These are phyloP conservation scores for Scaptomyza flava DNA, from an alignment of 2,888 invertebrate genomes.

Conservation along the genomic window DNA sequence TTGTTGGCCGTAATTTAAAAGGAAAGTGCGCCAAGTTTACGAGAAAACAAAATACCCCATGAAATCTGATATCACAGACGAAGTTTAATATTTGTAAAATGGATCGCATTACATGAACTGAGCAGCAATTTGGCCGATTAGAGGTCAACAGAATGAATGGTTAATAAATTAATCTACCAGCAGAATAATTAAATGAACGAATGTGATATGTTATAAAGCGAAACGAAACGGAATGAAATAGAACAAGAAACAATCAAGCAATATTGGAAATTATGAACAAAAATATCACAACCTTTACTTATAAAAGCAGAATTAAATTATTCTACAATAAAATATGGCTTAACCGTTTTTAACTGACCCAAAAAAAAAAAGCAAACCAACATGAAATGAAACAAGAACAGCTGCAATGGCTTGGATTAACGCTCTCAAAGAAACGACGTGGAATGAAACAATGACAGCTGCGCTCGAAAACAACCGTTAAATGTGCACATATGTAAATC, in stretches of 20 bases:
- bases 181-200: slow-evolving; percentile 19
- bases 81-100: slow-evolving; percentile 43
- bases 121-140: slow-evolving; percentile 34
- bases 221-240: neutral
- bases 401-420: slow-evolving; percentile 4
- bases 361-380: neutral
- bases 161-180: slow-evolving; percentile 44
- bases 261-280: too few species aligned
- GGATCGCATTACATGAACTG: slow-evolving; percentile 49
- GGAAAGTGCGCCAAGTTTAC: slow-evolving; percentile 54
- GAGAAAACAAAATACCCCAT: slow-evolving; percentile 23
- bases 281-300: too few species aligned
- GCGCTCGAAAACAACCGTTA: slow-evolving; percentile 51
- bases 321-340: too few species aligned
- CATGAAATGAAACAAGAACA: neutral
- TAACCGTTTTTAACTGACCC: too few species aligned
- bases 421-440: slow-evolving; percentile 10
- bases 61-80: slow-evolving; percentile 47
- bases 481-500: slow-evolving; percentile 72
- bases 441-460: slow-evolving; percentile 50
- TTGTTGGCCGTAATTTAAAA: slow-evolving; percentile 44
- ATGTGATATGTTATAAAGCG: neutral
- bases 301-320: too few species aligned
- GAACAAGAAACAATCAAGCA: neutral
- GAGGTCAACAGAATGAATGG: slow-evolving; percentile 40